Evolutionary conservation across 2,113 vertebrate species (phyloP), one percentile per base, ranked within the genome.

Genomic region (Melanocharis versteri): DNA sequence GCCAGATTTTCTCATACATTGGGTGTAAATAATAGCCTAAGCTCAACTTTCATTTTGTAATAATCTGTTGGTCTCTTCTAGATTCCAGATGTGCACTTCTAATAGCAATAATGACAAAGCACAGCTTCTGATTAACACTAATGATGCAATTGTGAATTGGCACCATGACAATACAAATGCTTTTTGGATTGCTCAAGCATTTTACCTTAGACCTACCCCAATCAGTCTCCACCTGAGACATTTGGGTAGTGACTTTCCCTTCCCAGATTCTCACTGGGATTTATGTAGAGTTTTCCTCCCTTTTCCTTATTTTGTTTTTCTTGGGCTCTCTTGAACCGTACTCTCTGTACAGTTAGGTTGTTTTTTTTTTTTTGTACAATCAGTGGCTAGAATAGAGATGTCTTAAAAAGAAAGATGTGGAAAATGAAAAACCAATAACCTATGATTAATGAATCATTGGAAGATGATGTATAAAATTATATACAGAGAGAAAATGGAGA

Each of bases 221-320:
- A n/a, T 66, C 21, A 61, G n/a, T 11, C 10, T 83, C 31, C 19
- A 53, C 28, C 14, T 57, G 37, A 86, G 16, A 48, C 10, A 11
- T 83, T 85, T 39, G 26, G 10, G 11, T 13, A 79, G 18, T 3
- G 2, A 9, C 7, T 2, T 83, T 16, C 14, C 20, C 12, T 80
- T 45, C 73, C 13, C 12, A 61, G 20, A 45, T 73, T 71, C 20
- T 39, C 7, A 23, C 5, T 19, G 51, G 16, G 21, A 70, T 87
- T 64, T 76, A 31, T 26, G 13, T 4, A n/a, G 5, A 2, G 2
- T n/a, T 73, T 73, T 83, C 19, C 0, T 3, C 10, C 9, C 21
- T 5, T 71, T 50, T 11, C 17, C 2, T 57, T 71, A 7, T n/a
- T 78, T 69, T 51, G 1, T 27, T 73, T 85, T 66, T 13, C 12